Conservation (phyloP, 2,797 vertebrate genomes). For the Limosa lapponica region DNA sequence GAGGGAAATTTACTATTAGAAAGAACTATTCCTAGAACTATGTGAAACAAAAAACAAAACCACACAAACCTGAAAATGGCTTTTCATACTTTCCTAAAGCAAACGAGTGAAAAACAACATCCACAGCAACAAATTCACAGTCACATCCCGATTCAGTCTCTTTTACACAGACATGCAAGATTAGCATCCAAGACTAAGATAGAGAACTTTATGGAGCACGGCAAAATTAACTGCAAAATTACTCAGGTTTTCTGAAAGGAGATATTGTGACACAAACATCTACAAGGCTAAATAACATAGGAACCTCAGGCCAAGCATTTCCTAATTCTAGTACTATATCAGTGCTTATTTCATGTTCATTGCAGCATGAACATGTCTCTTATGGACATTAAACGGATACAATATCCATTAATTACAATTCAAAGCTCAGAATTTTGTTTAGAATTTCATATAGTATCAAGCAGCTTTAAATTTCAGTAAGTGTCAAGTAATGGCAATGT, state of each 20-base stretch:
- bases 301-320: background rate
- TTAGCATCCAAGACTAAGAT: background rate
- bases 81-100: background rate
- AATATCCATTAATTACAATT: background rate
- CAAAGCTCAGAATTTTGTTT: background rate
- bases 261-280: background rate
- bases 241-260: background rate
- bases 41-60: background rate
- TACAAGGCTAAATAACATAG: background rate
- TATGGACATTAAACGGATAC: background rate
- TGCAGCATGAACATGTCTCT: background rate
- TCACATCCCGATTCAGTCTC: background rate
- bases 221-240: slow-evolving; percentile 5
- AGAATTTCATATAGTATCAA: background rate
- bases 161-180: slow-evolving; percentile 11
- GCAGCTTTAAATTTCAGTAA: background rate
- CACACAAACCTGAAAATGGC: background rate
- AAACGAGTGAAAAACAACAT: background rate
- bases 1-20: background rate
- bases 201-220: background rate
- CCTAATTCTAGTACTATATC: background rate
- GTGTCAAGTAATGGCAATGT: background rate
- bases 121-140: background rate
- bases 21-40: background rate
- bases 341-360: background rate